These are phyloP conservation scores for Rhinogobio ventralis DNA, from an alignment of 2,797 vertebrate species.

Conservation along the genomic window DNA sequence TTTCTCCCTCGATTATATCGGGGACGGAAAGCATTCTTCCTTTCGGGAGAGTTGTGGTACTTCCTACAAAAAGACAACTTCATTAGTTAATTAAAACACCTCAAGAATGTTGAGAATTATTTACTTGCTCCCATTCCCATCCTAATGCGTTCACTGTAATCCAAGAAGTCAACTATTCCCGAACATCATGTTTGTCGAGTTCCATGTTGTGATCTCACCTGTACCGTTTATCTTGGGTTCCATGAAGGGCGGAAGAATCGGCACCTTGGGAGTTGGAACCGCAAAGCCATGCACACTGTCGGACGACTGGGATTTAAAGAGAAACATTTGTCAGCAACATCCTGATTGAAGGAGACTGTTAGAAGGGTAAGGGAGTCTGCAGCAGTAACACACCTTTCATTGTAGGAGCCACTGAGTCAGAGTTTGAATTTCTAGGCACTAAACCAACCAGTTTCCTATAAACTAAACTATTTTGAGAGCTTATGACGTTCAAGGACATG, in stretches of 20 bases:
- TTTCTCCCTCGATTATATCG: conserved; percentile 66
- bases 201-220: conserved; percentile 71
- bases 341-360: conserved; percentile 23
- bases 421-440: conserved; percentile 25
- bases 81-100: not conserved
- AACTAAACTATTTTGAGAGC: not conserved
- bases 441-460: conserved; percentile 38
- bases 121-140: not conserved
- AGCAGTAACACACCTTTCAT: conserved; percentile 28
- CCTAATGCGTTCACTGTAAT: not conserved
- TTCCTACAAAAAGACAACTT: conserved; percentile 60
- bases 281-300: conserved; percentile 76
- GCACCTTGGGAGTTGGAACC: conserved; percentile 81
- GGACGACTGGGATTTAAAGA: conserved; percentile 63
- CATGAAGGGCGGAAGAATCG: conserved; percentile 67
- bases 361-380: not conserved
- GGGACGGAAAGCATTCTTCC: conserved; percentile 66
- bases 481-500: not conserved
- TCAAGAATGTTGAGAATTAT: not conserved
- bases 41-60: conserved; percentile 61
- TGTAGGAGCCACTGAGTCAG: conserved; percentile 33
- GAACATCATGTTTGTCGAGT: not conserved
- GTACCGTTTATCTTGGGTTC: conserved; percentile 68
- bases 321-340: conserved; percentile 26
- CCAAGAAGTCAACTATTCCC: not conserved